Conservation (phyloP, 1,140 invertebrate species). For the Druon quercuslanigerum region DNA sequence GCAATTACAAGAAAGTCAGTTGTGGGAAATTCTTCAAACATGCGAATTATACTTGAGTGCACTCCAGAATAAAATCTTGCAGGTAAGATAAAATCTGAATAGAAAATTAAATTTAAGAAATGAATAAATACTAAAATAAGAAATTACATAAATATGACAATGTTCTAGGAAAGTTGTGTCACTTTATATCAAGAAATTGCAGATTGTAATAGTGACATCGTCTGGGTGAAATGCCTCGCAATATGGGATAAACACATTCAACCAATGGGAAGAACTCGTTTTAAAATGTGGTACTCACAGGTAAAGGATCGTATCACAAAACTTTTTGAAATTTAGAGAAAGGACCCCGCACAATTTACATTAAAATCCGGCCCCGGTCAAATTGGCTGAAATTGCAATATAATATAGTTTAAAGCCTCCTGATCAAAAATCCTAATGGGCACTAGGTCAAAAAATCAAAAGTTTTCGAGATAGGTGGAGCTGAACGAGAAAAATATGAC, state of each 20-base stretch:
- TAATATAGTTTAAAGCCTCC: no score
- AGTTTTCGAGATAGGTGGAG: no score
- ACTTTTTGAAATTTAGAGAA: no score
- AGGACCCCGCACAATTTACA: no score
- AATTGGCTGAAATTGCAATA: no score
- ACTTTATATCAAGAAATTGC: constrained; percentile 66
- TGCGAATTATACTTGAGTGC: constrained; percentile 77
- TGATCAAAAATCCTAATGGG: no score
- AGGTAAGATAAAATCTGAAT: constrained; percentile 71
- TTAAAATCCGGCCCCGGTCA: no score
- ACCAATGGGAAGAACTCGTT: constrained; percentile 38
- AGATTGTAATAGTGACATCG: constrained; percentile 66
- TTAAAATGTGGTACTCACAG: constrained; percentile 48
- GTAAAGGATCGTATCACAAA: constrained; percentile 24
- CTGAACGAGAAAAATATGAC: no score
- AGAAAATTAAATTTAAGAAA: neutral
- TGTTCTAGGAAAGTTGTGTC: constrained; percentile 62
- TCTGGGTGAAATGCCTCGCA: constrained; percentile 69
- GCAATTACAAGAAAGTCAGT: constrained; percentile 72
- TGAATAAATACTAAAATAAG: constrained; percentile 9
- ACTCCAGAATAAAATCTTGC: constrained; percentile 78
- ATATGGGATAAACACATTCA: constrained; percentile 57
- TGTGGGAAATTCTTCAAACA: constrained; percentile 73
- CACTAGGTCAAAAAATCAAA: no score
- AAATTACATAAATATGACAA: constrained; percentile 32